These are phyloP conservation scores for Lagocephalus sceleratus DNA, from an alignment of 2,797 vertebrate genomes.

Conservation along the genomic window DNA sequence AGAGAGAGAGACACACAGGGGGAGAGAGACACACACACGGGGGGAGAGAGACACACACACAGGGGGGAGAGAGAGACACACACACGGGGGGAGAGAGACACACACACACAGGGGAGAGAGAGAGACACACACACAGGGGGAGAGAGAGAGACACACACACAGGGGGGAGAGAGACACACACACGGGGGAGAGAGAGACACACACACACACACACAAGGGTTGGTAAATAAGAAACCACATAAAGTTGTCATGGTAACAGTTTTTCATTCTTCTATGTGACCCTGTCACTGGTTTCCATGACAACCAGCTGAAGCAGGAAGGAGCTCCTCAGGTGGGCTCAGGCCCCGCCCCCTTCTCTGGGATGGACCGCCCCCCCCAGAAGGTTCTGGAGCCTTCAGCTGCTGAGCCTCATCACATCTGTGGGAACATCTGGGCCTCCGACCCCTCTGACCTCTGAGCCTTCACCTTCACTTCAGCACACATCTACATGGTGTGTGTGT, in stretches of 20 bases:
- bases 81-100: constrained; percentile 19
- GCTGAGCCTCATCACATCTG: too few relatives aligned
- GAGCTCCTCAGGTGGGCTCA: too few relatives aligned
- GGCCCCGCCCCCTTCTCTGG: too few relatives aligned
- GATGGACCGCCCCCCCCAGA: too few relatives aligned
- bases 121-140: constrained; percentile 9
- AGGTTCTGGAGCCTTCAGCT: too few relatives aligned
- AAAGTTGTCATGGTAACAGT: constrained; percentile 49
- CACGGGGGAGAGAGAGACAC: constrained; percentile 17
- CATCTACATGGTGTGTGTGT: too few relatives aligned
- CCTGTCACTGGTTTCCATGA: constrained; percentile 30
- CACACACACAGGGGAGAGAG: too few relatives aligned
- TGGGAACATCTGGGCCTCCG: too few relatives aligned
- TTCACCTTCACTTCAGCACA: too few relatives aligned
- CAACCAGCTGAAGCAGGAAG: constrained; percentile 17
- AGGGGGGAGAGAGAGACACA: constrained; percentile 7
- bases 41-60: constrained; percentile 11
- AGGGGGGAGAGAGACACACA: constrained; percentile 21
- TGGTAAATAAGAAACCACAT: constrained; percentile 10
- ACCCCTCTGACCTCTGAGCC: too few relatives aligned
- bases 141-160: constrained; percentile 11
- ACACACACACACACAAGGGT: constrained; percentile 7
- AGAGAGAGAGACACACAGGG: constrained; percentile 13
- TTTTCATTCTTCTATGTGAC: constrained; percentile 29
- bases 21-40: constrained; percentile 22